Evolutionary conservation across 2,797 vertebrate species (phyloP), one percentile per base, ranked within the genome.

Genomic region (Pseudomugil gertrudae): DNA sequence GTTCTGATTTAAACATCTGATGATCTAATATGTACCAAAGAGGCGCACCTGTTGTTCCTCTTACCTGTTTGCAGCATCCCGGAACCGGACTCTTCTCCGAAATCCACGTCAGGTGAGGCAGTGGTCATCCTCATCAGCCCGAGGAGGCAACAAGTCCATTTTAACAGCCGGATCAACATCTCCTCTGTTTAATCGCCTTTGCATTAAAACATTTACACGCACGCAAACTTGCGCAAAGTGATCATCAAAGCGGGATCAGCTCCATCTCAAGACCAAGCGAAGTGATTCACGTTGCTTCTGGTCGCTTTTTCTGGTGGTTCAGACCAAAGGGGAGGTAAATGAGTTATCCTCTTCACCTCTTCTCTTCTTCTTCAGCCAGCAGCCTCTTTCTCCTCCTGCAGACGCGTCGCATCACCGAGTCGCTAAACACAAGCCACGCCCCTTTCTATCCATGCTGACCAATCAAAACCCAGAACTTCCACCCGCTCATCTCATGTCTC

Each of bases 61-160:
- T 83, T 84, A 94, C 94, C 92, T 83, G 89, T 32, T 15, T 57
- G 79, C 58, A 85, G 78, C 84, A 87, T 89, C 71, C 93, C 93
- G 3, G 93, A 94, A 3, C 94, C 93, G 38, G 83, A 87, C 82
- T 89, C 93, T 1, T 57, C 89, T 66, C 70, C 86, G 5, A 55
- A 66, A 2, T 88, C 90, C 56, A 2, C 62, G 0, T 63, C 86
- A 45, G 72, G 55, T 27, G 77, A 63, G 38, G 66, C 55, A 11
- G 26, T 13, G 58, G 56, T 17, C 30, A 61, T 54, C 38, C 27
- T 51, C 0, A 77, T 0, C 1, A 90, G 57, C 56, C 63, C 70
- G 17, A 90, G 66, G 9, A 90, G 54, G 17, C 78, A 81, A 66
- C 88, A 3, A 0, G 87, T 80, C 80, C 79, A 84, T 17, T 50